A percentile compares a stretch with the other conserved stretches of the same genome.
Evolutionary conservation across 1,140 invertebrate genomes (phyloP).

Genomic region (silkworm (Bombyx mori)): ASM3026992v2 NC_085119.1:8459001-8459500

Average conservation of each 20-base stretch:
- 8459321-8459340: slow-evolving; percentile 16
- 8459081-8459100: slow-evolving; percentile 5
- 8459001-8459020: too few species aligned
- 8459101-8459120: not conserved
- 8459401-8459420: slow-evolving; percentile 6
- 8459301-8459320: slow-evolving; percentile 19
- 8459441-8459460: slow-evolving; percentile 23
- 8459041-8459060: slow-evolving; percentile 18
- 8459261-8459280: slow-evolving; percentile 20
- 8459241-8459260: slow-evolving; percentile 11
- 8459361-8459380: not conserved
- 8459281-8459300: slow-evolving; percentile 22
- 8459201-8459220: slow-evolving; percentile 3
- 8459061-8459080: slow-evolving; percentile 11
- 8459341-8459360: slow-evolving; percentile 19
- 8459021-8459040: slow-evolving; percentile 9
- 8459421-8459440: slow-evolving; percentile 2
- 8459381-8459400: slow-evolving; percentile 1
- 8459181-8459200: slow-evolving; percentile 27
- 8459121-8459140: slow-evolving; percentile 34
- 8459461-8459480: slow-evolving; percentile 5
- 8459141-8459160: slow-evolving; percentile 34
- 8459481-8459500: not conserved
- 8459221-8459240: slow-evolving; percentile 9
- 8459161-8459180: slow-evolving; percentile 39